phyloP scores from a whole-genome alignment of 1,140 invertebrate genomes.

The Radopholus similis region DNA sequence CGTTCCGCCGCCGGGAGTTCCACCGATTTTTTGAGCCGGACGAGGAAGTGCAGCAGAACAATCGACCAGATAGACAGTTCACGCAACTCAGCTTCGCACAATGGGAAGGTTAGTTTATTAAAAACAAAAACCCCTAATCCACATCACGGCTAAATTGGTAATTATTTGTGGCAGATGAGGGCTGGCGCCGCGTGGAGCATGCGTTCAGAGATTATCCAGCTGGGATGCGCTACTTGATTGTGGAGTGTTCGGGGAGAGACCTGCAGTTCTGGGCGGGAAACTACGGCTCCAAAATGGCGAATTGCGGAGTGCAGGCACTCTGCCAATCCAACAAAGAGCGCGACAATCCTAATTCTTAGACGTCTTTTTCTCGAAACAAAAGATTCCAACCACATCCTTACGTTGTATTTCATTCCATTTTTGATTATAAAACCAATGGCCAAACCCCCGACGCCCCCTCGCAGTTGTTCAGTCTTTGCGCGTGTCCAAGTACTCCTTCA shows the following conservation, averaged over 20 bases:
- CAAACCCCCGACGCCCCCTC: no score
- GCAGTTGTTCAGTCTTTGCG: no score
- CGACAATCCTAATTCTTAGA: no score
- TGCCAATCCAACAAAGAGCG: conserved; percentile 16
- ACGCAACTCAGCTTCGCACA: neutral
- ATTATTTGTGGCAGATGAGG: conserved; percentile 12
- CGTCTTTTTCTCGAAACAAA: no score
- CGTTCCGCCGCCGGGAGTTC: conserved; percentile 18
- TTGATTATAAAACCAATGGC: no score
- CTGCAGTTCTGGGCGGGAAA: conserved; percentile 27
- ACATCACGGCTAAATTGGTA: neutral
- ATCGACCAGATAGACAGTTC: neutral
- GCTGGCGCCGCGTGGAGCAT: conserved; percentile 21
- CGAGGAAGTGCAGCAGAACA: neutral
- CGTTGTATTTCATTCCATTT: no score
- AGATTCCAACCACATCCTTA: no score
- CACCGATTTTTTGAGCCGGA: neutral
- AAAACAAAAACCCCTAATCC: no score
- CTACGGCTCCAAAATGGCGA: conserved; percentile 29
- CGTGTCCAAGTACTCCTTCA: conserved; percentile 5
- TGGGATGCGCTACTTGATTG: conserved; percentile 12
- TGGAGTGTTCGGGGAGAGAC: conserved; percentile 23
- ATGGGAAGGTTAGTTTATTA: conserved; percentile 23
- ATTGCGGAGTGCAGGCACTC: conserved; percentile 19
- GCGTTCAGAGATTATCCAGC: conserved; percentile 14